Evolutionary conservation across 2,113 vertebrate genomes (phyloP), one percentile per base, ranked within the genome.

Genomic region (Archilochus colubris): DNA sequence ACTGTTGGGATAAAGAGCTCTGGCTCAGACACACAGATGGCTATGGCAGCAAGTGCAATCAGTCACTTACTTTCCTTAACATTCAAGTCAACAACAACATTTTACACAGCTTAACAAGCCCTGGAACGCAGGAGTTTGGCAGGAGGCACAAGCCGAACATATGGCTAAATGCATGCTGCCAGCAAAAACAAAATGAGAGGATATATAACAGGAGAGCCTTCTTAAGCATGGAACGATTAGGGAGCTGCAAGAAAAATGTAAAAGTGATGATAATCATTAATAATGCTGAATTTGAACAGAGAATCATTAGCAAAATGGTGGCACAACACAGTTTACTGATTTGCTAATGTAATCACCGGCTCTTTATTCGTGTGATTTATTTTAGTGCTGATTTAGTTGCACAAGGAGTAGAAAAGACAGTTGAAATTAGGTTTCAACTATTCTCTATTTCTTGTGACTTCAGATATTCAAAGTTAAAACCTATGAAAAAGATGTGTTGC

Each of bases 11-110:
- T 38, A 46, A 75, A 68, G 91, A 79, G 88, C 86, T 67, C 84
- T 72, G 85, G 82, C 77, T 86, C 77, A 30, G 82, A 40, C 55
- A 4, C 84, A 87, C 96, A 97, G 94, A 95, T 96, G 95, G 94
- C 89, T 90, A 31, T 54, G 93, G 94, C 96, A 96, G 92, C 92
- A 95, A 96, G 86, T 91, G 91, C 90, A 94, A 93, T 95, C 91
- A 95, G 92, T 97, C 94, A 75, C 85, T 96, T 89, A 93, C 95
- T 93, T 96, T 94, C 94, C 91, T 85, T 96, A 96, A 93, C 90
- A 94, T 96, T 94, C 94, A 89, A 94, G 88, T 96, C 94, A 95
- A 95, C 94, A 97, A 97, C 94, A 97, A 97, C 88, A 92, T 96
- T 95, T 96, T 92, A 91, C 90, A 82, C 90, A 95, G 95, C 94